Percentiles rank a stretch among this genome's conserved stretches.
Conservation (phyloP, 2,113 vertebrate genomes). For the Rutilus rutilus region DNA sequence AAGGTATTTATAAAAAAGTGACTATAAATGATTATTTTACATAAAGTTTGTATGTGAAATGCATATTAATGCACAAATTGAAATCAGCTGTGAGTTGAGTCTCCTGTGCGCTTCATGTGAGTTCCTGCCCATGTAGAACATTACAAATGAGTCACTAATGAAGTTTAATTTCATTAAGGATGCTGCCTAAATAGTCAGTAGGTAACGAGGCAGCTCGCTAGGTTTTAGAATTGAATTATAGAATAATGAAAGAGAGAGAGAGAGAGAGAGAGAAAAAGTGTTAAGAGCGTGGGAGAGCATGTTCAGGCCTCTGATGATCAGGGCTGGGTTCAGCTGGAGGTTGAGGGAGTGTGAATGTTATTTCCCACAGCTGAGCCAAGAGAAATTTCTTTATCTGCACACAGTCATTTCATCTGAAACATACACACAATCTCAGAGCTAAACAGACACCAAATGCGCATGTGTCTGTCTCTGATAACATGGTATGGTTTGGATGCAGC, state of each 20-base stretch:
- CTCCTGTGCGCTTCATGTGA: neutral
- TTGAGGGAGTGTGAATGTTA: constrained; percentile 38
- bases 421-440: constrained; percentile 20
- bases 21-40: neutral
- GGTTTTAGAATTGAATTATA: neutral
- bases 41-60: neutral
- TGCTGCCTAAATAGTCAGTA: neutral
- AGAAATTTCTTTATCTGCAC: constrained; percentile 46
- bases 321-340: neutral
- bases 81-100: neutral
- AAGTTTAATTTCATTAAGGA: neutral
- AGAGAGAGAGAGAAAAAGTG: constrained; percentile 2
- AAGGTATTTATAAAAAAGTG: neutral
- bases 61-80: neutral
- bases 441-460: constrained; percentile 21
- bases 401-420: constrained; percentile 29
- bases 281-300: constrained; percentile 9
- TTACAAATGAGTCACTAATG: neutral
- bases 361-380: constrained; percentile 42
- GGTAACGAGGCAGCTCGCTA: neutral
- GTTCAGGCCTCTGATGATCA: constrained; percentile 32
- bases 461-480: constrained; percentile 33
- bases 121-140: neutral
- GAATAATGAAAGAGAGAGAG: neutral
- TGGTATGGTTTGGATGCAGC: constrained; percentile 25